phyloP scores from a whole-genome alignment of 1,140 invertebrate species.

The Zophobas morio region DNA sequence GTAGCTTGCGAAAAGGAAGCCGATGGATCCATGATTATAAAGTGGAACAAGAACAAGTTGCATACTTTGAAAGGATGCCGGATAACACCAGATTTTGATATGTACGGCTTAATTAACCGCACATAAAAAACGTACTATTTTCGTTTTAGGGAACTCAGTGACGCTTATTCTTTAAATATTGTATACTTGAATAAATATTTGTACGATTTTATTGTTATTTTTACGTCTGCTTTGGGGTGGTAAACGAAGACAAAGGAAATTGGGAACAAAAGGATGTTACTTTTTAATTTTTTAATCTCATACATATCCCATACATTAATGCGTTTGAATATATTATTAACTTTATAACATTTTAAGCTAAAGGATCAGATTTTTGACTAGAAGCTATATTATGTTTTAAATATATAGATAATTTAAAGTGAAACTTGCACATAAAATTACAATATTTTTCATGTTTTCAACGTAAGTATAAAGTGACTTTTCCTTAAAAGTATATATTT shows the following conservation, averaged over 20 bases:
- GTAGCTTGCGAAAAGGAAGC: conserved; percentile 86
- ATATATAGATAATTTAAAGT: conserved; percentile 61
- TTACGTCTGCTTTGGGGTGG: neutral
- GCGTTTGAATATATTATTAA: conserved; percentile 66
- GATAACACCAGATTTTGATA: conserved; percentile 84
- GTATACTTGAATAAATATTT: conserved; percentile 34
- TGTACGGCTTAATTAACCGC: no score
- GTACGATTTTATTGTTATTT: conserved; percentile 5
- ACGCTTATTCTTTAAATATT: conserved; percentile 18
- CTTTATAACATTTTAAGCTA: conserved; percentile 67
- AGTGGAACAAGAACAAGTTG: conserved; percentile 84
- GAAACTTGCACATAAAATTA: conserved; percentile 61
- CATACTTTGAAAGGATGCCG: conserved; percentile 89
- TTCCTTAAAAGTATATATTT: conserved; percentile 50
- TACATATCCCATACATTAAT: conserved; percentile 69
- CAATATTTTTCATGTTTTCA: conserved; percentile 54
- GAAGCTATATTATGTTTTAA: conserved; percentile 63
- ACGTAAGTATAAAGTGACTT: conserved; percentile 61
- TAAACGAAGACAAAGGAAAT: neutral
- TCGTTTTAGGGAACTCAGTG: neutral
- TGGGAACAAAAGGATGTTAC: neutral
- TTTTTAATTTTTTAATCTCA: conserved; percentile 63
- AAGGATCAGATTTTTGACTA: conserved; percentile 66
- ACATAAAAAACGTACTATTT: conserved; percentile 18
- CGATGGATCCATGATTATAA: conserved; percentile 91